phyloP scores from a whole-genome alignment of 2,113 vertebrate genomes.

The Saimiri boliviensis region DNA sequence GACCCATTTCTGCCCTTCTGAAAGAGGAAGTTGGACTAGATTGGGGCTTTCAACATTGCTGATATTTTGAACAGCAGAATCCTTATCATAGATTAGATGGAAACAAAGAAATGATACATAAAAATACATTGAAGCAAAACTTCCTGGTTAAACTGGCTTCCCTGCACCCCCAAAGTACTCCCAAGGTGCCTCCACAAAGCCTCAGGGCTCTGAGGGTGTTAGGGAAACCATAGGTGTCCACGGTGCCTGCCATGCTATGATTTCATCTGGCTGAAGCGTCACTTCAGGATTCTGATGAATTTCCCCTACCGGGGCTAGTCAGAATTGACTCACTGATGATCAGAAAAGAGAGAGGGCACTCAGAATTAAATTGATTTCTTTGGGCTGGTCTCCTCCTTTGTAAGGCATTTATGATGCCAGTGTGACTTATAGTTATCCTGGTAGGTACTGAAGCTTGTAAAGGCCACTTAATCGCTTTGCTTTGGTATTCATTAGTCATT shows the following conservation, averaged over 20 bases:
- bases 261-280: background rate
- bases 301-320: background rate
- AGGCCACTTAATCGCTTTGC: conserved; percentile 73
- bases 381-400: conserved; percentile 1
- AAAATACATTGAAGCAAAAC: background rate
- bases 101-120: background rate
- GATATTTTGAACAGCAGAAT: conserved; percentile 2
- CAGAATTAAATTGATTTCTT: conserved; percentile 7
- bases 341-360: background rate
- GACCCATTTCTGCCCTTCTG: background rate
- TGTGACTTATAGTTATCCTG: conserved; percentile 58
- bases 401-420: conserved; percentile 60
- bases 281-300: background rate
- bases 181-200: background rate
- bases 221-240: background rate
- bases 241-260: background rate
- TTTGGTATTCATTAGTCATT: conserved; percentile 58
- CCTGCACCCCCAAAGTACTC: background rate
- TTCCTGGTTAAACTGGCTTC: background rate
- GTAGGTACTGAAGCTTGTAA: conserved; percentile 66
- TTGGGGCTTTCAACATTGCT: background rate
- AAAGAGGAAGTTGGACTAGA: background rate
- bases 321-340: background rate
- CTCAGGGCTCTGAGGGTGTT: background rate
- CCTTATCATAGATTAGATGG: background rate